Base-by-base conservation (phyloP, 2,113 vertebrate genomes). In the Cyprinus carpio region DNA sequence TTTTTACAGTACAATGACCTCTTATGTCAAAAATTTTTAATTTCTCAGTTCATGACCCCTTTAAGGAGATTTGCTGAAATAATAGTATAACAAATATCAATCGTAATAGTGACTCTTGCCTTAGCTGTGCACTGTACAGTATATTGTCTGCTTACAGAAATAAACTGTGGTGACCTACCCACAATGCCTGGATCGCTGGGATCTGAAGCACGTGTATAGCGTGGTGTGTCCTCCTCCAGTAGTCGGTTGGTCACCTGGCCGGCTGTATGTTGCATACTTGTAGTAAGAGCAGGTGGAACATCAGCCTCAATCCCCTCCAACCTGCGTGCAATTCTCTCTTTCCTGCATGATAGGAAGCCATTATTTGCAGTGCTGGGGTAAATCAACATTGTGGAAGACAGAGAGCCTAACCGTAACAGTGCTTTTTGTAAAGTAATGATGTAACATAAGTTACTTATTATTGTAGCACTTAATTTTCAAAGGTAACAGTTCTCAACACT, bases 291-390 rank as follows among this genome's bases (percentile, higher is more conserved):
- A 29, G 96, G 96, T n/a, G 97, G 96, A 0, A 94, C 82, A n/a
- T 99, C 97, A 46, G 94, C 94, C 88, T 98, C 97, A 31, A 99
- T 98, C 23, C 97, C 97, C 91, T 99, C 98, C 88, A 99, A 92
- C 37, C 97, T 97, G 77, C 98, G 94, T 43, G 97, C 97, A 90
- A 99, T 97, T 86, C 98, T 96, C 88, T 99, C 98, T 92, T 99
- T 99, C 91, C 98, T 99, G 92, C 27, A 27, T 27, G 18, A 78
- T 5, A 7, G 2, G 56, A 64, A 1, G 18, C 4, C 9, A 54
- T 6, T 23, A 72, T 34, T 56, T 72, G 10, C 34, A 79, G 18
- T 79, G 29, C 2, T 29, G 43, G 9, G 31, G 34, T 71, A 23
- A 71, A 10, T 23, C 31, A 23, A 71, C 31, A 71, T 40, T 37